Conservation (phyloP, 2,888 invertebrate genomes). For the Hyppa rectilinea region DNA sequence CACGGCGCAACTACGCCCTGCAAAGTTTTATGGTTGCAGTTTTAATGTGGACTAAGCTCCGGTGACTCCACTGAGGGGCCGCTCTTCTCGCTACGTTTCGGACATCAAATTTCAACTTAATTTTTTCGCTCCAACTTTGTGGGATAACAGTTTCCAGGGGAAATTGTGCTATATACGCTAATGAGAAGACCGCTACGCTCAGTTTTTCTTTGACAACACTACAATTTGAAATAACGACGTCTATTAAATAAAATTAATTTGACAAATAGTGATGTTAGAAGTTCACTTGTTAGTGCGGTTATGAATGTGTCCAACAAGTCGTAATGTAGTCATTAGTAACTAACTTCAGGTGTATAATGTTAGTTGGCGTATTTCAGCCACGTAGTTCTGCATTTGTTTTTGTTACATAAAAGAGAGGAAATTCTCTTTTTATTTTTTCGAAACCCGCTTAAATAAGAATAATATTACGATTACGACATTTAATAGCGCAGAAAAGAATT, state of each 20-base stretch:
- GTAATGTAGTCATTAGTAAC: slow-evolving; percentile 56
- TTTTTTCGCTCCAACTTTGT: slow-evolving; percentile 62
- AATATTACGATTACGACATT: slow-evolving; percentile 62
- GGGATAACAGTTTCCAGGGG: slow-evolving; percentile 60
- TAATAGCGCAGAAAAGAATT: slow-evolving; percentile 64
- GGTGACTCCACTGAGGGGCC: slow-evolving; percentile 68
- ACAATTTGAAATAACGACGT: slow-evolving; percentile 43
- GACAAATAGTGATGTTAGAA: slow-evolving; percentile 47
- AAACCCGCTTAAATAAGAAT: slow-evolving; percentile 60
- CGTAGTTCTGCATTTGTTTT: slow-evolving; percentile 43
- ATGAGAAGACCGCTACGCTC: slow-evolving; percentile 60
- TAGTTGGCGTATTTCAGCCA: slow-evolving; percentile 42
- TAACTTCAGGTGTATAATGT: slow-evolving; percentile 55
- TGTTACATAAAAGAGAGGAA: slow-evolving; percentile 27
- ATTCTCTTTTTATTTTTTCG: slow-evolving; percentile 19
- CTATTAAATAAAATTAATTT: slow-evolving; percentile 53
- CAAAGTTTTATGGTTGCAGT: slow-evolving; percentile 84
- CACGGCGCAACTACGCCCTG: slow-evolving; percentile 77
- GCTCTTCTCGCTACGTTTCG: slow-evolving; percentile 55
- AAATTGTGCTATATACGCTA: slow-evolving; percentile 65
- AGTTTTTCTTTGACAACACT: slow-evolving; percentile 50
- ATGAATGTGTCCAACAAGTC: slow-evolving; percentile 61
- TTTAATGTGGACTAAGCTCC: slow-evolving; percentile 81
- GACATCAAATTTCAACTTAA: slow-evolving; percentile 70
- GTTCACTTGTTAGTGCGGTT: slow-evolving; percentile 52